These are phyloP conservation scores for Triplophysa tibetana DNA, from an alignment of 2,113 vertebrate genomes.

Conservation along the genomic window DNA sequence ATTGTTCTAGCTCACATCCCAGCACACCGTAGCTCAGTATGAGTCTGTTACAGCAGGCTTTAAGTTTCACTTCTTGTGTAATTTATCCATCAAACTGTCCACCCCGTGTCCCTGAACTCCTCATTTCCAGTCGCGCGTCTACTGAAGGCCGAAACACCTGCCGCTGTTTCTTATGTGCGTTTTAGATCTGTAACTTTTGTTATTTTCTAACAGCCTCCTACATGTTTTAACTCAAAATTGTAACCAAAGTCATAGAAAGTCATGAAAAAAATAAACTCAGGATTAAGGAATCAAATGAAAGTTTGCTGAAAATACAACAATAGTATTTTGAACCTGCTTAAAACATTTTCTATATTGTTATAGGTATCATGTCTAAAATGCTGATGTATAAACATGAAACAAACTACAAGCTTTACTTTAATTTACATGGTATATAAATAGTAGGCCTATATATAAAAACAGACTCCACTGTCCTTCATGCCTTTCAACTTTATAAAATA, in stretches of 20 bases:
- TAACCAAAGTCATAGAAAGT: conserved; percentile 17
- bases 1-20: conserved; percentile 33
- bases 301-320: background rate
- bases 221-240: background rate
- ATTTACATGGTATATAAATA: conserved; percentile 43
- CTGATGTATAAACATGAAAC: too few species aligned
- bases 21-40: conserved; percentile 22
- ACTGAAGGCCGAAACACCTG: conserved; percentile 29
- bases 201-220: background rate
- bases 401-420: background rate
- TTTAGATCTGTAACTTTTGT: conserved; percentile 22
- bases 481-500: background rate
- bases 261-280: background rate
- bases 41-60: conserved; percentile 23
- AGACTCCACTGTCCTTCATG: background rate
- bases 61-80: conserved; percentile 37
- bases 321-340: background rate
- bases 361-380: too few species aligned
- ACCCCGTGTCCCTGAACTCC: conserved; percentile 18
- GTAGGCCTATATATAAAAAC: conserved; percentile 3
- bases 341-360: too few species aligned
- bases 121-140: conserved; percentile 21
- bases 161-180: background rate
- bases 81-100: conserved; percentile 42
- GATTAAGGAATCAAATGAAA: background rate